Conservation (phyloP, 2,888 invertebrate species). For the Ectobius pallidus region DNA sequence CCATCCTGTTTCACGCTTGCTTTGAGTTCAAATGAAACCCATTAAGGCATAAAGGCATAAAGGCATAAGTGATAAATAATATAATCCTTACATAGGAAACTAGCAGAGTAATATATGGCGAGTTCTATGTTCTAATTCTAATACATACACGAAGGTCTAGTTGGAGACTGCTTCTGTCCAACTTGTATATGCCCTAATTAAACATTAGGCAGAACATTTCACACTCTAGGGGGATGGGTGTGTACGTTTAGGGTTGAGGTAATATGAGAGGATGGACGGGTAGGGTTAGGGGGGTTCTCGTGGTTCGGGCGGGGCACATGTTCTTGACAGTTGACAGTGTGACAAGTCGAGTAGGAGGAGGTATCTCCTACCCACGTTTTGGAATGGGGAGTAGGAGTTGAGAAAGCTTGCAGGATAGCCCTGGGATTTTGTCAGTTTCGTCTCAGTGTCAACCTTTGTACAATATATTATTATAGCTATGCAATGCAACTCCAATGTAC, state of each 20-base stretch:
- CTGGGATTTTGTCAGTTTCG: slow-evolving; percentile 15
- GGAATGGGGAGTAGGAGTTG: not conserved
- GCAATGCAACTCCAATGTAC: no score
- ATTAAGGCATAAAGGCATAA: no score
- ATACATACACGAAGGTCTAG: not conserved
- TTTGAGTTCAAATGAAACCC: no score
- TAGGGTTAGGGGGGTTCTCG: not conserved
- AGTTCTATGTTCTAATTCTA: no score
- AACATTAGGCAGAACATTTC: slow-evolving; percentile 11
- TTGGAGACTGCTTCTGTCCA: not conserved
- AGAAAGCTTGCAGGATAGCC: not conserved
- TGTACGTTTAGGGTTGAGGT: slow-evolving; percentile 16
- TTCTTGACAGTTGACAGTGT: slow-evolving; percentile 20
- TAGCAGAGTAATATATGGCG: no score
- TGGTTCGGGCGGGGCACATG: slow-evolving; percentile 12
- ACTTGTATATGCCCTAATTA: not conserved
- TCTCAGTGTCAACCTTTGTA: not conserved
- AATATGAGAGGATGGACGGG: not conserved
- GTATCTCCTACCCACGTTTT: not conserved
- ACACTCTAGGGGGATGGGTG: not conserved
- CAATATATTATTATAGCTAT: slow-evolving; percentile 7
- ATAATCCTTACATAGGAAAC: no score
- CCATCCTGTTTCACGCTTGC: no score
- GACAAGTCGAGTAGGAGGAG: not conserved
- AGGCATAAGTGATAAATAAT: no score